Evolutionary conservation across 2,113 vertebrate genomes (phyloP).

Genomic region (Phyllopteryx taeniolatus): DNA sequence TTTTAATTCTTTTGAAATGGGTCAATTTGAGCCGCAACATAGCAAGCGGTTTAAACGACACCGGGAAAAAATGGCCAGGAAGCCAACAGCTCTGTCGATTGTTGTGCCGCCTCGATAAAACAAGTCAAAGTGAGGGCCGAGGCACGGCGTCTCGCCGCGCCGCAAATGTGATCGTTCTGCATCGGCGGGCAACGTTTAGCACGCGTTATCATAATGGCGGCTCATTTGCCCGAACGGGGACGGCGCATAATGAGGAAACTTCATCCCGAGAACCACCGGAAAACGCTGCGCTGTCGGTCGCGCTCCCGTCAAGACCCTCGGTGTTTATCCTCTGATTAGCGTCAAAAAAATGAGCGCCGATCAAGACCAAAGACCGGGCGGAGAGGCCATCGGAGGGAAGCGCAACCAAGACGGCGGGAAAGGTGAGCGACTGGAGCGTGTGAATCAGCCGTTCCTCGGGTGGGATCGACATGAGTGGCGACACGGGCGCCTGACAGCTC

Average conservation of each 20-base stretch:
- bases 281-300: constrained; percentile 37
- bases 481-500: constrained; percentile 41
- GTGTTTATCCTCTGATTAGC: constrained; percentile 59
- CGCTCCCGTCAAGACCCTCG: constrained; percentile 39
- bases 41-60: no score
- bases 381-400: constrained; percentile 20
- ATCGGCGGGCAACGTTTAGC: constrained; percentile 62
- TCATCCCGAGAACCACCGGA: constrained; percentile 53
- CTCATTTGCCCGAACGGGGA: constrained; percentile 66
- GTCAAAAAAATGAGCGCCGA: constrained; percentile 38
- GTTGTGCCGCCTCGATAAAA: constrained; percentile 57
- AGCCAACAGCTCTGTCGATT: constrained; percentile 46
- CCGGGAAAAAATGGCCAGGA: not conserved
- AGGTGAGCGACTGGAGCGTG: constrained; percentile 17
- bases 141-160: constrained; percentile 48
- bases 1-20: not conserved
- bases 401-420: constrained; percentile 8
- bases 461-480: constrained; percentile 23
- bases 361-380: not conserved
- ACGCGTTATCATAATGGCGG: constrained; percentile 60
- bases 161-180: constrained; percentile 73
- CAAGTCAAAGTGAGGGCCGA: constrained; percentile 47
- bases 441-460: constrained; percentile 16
- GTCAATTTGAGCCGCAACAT: not conserved
- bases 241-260: constrained; percentile 55